These are phyloP conservation scores for Rhorus exstirpatorius DNA, from an alignment of 2,888 invertebrate genomes.

Conservation along the genomic window DNA sequence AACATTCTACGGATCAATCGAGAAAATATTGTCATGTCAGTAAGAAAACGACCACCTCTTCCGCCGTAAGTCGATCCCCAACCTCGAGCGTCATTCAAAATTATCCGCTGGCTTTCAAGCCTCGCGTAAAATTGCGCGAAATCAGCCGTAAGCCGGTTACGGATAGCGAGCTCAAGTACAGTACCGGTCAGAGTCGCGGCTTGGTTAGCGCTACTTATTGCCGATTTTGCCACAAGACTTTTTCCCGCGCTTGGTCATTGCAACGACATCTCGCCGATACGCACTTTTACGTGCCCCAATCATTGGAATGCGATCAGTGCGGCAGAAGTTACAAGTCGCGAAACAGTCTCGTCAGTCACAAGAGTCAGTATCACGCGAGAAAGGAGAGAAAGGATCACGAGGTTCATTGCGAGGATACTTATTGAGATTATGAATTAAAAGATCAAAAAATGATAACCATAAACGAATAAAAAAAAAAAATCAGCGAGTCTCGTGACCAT, in stretches of 20 bases:
- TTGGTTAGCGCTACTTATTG: slow-evolving; percentile 81
- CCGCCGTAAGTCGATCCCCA: slow-evolving; percentile 4
- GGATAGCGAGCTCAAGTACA: slow-evolving; percentile 35
- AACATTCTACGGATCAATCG: neutral
- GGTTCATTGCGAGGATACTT: slow-evolving; percentile 77
- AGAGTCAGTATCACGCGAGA: slow-evolving; percentile 86
- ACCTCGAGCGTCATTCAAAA: neutral
- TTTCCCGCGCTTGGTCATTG: slow-evolving; percentile 87
- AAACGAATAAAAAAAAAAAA: no score
- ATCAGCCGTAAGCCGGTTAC: slow-evolving; percentile 39
- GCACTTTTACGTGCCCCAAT: slow-evolving; percentile 86
- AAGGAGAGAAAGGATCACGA: slow-evolving; percentile 81
- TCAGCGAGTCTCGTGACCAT: no score
- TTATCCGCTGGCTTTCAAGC: neutral
- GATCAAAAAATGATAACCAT: no score
- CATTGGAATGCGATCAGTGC: slow-evolving; percentile 86
- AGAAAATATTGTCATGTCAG: slow-evolving; percentile 16
- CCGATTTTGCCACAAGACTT: slow-evolving; percentile 86
- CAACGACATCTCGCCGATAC: slow-evolving; percentile 87
- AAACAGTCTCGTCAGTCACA: slow-evolving; percentile 87
- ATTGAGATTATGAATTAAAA: slow-evolving; percentile 67
- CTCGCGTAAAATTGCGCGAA: slow-evolving; percentile 41
- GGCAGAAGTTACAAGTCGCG: slow-evolving; percentile 86
- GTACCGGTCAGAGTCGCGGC: slow-evolving; percentile 21
- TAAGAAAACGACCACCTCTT: slow-evolving; percentile 7